Percentiles rank a stretch among this genome's conserved stretches.
Evolutionary conservation across 2,797 vertebrate species (phyloP).

Genomic region (Mallotus villosus): DNA sequence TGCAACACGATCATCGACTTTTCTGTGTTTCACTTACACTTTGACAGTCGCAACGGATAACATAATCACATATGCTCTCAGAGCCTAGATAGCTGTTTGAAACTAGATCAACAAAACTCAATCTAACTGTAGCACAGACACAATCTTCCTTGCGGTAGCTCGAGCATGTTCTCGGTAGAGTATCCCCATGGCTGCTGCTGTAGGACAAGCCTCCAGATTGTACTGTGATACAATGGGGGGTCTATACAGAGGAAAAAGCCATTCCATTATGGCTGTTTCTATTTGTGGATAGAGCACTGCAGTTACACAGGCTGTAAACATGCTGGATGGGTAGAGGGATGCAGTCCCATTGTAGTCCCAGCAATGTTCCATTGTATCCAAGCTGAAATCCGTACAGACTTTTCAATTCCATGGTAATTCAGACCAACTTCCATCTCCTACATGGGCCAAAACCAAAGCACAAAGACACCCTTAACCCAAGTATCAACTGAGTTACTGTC

Average conservation of each 20-base stretch:
- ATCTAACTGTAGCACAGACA: too few species aligned
- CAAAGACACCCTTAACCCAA: slow-evolving; percentile 32
- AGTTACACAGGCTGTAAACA: slow-evolving; percentile 25
- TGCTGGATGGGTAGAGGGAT: not conserved
- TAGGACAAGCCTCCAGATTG: not conserved
- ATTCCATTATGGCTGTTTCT: slow-evolving; percentile 17
- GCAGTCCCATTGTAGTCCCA: not conserved
- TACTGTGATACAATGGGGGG: not conserved
- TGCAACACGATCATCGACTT: too few species aligned
- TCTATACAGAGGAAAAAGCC: slow-evolving; percentile 18
- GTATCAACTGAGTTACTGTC: slow-evolving; percentile 47
- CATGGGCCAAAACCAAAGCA: not conserved
- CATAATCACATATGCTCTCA: not conserved
- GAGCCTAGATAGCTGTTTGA: not conserved
- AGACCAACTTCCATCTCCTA: slow-evolving; percentile 27
- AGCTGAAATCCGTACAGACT: slow-evolving; percentile 38
- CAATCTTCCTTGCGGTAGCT: too few species aligned
- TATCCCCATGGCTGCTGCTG: not conserved
- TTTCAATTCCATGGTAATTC: slow-evolving; percentile 45
- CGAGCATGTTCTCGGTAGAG: too few species aligned
- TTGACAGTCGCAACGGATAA: too few species aligned
- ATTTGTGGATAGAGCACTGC: slow-evolving; percentile 19
- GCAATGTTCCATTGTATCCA: slow-evolving; percentile 44
- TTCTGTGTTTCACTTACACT: too few species aligned
- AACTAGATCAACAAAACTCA: too few species aligned